Percentiles rank a stretch among this genome's conserved stretches.
These are phyloP conservation scores for Stenolophus ochropezus DNA, from an alignment of 2,888 invertebrate species.

Conservation along the genomic window DNA sequence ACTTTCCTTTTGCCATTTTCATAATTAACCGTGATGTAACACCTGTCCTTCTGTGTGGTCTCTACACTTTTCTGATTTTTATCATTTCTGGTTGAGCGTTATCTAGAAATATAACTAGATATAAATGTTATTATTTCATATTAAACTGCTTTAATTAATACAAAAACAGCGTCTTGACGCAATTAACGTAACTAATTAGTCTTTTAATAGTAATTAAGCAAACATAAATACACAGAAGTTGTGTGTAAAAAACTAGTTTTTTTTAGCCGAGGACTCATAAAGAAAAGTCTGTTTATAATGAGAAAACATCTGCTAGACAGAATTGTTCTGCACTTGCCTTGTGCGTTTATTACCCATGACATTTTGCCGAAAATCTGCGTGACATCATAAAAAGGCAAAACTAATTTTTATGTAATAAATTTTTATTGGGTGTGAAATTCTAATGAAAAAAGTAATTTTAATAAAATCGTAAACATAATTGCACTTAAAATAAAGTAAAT, in stretches of 20 bases:
- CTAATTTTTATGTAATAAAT: too few species aligned
- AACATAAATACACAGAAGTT: conserved; percentile 40
- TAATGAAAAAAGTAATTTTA: too few species aligned
- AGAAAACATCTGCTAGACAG: conserved; percentile 32
- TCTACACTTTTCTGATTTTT: conserved; percentile 17
- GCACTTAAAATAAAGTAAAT: too few species aligned
- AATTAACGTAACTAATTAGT: conserved; percentile 55
- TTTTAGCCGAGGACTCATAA: conserved; percentile 42
- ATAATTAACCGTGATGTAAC: conserved; percentile 5
- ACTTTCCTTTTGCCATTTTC: background rate
- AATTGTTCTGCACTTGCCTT: conserved; percentile 25
- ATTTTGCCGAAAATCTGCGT: conserved; percentile 11
- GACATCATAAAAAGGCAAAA: too few species aligned
- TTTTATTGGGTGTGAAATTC: too few species aligned
- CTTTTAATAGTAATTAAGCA: conserved; percentile 48
- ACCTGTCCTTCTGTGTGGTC: conserved; percentile 20
- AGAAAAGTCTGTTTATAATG: conserved; percentile 27
- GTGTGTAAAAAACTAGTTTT: conserved; percentile 42
- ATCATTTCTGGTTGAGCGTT: conserved; percentile 5
- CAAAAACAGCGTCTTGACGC: conserved; percentile 40
- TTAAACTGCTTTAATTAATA: conserved; percentile 33
- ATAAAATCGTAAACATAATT: too few species aligned
- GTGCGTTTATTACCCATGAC: conserved; percentile 18
- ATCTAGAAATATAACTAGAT: conserved; percentile 42
- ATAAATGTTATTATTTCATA: conserved; percentile 52